Conservation (phyloP, 92 coral and sea anemone species). For the Pocillopora meandrina region DNA sequence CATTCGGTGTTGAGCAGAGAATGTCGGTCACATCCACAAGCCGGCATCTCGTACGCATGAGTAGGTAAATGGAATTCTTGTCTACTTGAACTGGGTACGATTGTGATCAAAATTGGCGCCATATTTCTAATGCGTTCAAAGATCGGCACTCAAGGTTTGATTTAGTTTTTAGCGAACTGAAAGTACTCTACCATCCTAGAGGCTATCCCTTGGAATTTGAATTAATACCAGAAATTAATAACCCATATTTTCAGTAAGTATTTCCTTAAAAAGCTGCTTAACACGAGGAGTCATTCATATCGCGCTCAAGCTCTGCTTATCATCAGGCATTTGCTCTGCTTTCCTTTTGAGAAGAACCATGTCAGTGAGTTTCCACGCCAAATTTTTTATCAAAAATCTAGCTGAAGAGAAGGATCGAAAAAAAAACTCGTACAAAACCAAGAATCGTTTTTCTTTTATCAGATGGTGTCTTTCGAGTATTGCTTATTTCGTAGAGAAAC, state of each 20-base stretch:
- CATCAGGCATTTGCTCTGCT: neutral
- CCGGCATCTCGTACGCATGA: constrained; percentile 19
- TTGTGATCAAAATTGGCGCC: constrained; percentile 45
- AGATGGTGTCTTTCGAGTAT: too few relatives aligned
- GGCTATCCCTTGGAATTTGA: neutral
- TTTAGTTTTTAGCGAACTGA: neutral
- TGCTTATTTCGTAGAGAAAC: too few relatives aligned
- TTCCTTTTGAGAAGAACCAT: constrained; percentile 18
- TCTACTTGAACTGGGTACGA: constrained; percentile 25
- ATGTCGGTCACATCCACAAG: constrained; percentile 34
- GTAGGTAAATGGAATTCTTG: constrained; percentile 17
- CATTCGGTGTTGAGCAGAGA: constrained; percentile 3
- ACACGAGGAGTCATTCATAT: constrained; percentile 5
- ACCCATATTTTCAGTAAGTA: neutral
- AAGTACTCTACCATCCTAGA: too few relatives aligned
- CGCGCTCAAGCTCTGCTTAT: constrained; percentile 4
- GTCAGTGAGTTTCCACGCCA: neutral
- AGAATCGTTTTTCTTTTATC: too few relatives aligned
- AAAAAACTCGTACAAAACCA: too few relatives aligned
- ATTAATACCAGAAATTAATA: neutral
- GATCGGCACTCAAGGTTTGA: neutral
- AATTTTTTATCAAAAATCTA: neutral
- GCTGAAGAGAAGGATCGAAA: neutral
- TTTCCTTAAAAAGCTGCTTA: neutral
- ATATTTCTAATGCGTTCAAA: constrained; percentile 6